Evolutionary conservation across 1,140 invertebrate species (phyloP).

Genomic region (Drosophila ironensis): DNA sequence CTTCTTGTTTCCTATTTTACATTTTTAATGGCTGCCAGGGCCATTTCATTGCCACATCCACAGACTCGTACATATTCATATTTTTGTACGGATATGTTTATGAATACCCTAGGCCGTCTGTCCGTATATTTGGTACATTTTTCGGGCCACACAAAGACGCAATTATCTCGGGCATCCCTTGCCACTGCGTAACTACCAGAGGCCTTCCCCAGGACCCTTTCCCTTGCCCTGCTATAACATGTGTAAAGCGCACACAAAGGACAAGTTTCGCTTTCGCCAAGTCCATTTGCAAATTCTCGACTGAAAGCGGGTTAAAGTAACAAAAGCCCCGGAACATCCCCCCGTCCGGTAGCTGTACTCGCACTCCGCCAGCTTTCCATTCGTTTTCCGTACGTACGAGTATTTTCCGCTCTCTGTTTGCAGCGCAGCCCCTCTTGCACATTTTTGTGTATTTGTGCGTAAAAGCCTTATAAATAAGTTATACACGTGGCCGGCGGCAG

Average conservation of each 20-base stretch:
- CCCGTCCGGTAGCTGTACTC: not conserved
- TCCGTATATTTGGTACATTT: too few relatives aligned
- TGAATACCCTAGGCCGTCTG: slow-evolving; percentile 29
- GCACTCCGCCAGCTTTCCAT: not conserved
- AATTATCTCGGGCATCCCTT: slow-evolving; percentile 54
- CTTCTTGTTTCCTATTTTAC: slow-evolving; percentile 52
- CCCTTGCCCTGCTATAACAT: slow-evolving; percentile 26
- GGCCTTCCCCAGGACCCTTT: not conserved
- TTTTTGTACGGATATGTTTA: slow-evolving; percentile 22
- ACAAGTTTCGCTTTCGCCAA: slow-evolving; percentile 67
- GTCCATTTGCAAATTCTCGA: slow-evolving; percentile 71
- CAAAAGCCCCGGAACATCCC: slow-evolving; percentile 38
- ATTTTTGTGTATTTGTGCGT: slow-evolving; percentile 72
- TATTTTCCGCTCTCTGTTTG: slow-evolving; percentile 25
- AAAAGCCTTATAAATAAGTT: slow-evolving; percentile 80
- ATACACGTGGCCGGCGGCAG: slow-evolving; percentile 53
- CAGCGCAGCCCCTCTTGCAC: slow-evolving; percentile 6
- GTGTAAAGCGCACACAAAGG: slow-evolving; percentile 76
- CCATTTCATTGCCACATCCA: slow-evolving; percentile 50
- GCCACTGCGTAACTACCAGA: slow-evolving; percentile 14
- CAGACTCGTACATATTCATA: not conserved
- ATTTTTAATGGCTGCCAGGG: slow-evolving; percentile 68
- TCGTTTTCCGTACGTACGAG: not conserved
- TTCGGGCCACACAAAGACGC: slow-evolving; percentile 41
- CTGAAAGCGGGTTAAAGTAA: slow-evolving; percentile 71